Conservation (phyloP, 2,113 vertebrate genomes). For the Glareola pratincola region DNA sequence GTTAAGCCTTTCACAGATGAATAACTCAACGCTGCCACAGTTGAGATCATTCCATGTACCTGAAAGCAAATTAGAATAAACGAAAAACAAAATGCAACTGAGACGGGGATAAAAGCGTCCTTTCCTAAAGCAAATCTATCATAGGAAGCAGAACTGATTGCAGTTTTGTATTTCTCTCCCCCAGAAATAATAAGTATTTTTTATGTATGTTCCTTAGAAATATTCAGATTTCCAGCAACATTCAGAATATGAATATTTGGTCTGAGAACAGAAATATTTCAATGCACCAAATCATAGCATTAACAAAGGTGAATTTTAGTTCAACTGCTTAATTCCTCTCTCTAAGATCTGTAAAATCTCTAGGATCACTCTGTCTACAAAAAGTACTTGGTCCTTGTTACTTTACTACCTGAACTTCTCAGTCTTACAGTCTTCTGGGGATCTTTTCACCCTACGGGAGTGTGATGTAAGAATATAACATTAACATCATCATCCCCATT, state of each 20-base stretch:
- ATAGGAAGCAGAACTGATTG: neutral
- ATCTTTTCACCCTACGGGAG: neutral
- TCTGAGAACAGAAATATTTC: neutral
- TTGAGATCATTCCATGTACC: slow-evolving; percentile 97
- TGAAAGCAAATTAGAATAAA: slow-evolving; percentile 34
- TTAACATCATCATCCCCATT: neutral
- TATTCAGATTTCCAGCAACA: neutral
- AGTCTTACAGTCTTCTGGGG: neutral
- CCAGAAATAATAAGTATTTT: neutral
- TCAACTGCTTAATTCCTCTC: neutral
- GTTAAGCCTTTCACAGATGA: slow-evolving; percentile 88
- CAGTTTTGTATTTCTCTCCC: neutral
- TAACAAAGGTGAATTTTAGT: neutral
- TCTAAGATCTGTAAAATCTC: neutral
- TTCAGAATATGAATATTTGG: neutral
- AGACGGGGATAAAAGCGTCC: neutral
- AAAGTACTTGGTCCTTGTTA: neutral
- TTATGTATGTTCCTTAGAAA: neutral
- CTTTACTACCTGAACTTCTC: neutral
- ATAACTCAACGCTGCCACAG: slow-evolving; percentile 82
- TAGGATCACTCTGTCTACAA: neutral
- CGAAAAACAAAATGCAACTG: neutral
- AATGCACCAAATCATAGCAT: neutral
- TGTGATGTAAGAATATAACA: neutral
- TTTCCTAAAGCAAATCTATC: neutral